Conservation (phyloP, 92 coral and sea anemone genomes). For the Desmophyllum pertusum region DNA sequence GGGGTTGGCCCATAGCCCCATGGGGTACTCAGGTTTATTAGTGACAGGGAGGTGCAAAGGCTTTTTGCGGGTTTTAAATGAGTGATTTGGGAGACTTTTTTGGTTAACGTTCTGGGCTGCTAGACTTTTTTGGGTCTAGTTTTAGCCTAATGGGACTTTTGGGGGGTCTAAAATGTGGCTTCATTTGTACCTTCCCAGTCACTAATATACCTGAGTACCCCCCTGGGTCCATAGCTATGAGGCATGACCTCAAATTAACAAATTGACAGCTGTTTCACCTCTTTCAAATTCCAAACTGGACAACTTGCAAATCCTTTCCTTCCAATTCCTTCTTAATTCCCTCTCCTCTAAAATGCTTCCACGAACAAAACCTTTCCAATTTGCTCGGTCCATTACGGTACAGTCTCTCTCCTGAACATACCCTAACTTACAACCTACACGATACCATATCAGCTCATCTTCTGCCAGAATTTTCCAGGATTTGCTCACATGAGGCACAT, state of each 20-base stretch:
- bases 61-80: no score
- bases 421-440: slow-evolving; percentile 59
- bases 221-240: no score
- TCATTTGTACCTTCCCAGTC: no score
- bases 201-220: no score
- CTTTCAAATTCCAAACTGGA: slow-evolving; percentile 86
- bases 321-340: slow-evolving; percentile 80
- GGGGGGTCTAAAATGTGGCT: no score
- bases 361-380: slow-evolving; percentile 79
- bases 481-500: slow-evolving; percentile 82
- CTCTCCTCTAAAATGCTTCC: slow-evolving; percentile 59
- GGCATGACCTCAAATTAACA: not conserved
- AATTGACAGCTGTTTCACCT: slow-evolving; percentile 50
- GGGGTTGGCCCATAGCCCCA: no score
- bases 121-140: no score
- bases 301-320: slow-evolving; percentile 84
- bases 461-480: slow-evolving; percentile 85
- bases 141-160: no score
- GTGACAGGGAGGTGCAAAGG: no score
- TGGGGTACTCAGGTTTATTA: no score
- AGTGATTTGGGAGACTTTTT: no score
- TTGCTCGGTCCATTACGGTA: slow-evolving; percentile 37
- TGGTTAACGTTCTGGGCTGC: no score
- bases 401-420: slow-evolving; percentile 42
- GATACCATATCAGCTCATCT: slow-evolving; percentile 87